Base-by-base conservation (phyloP, 2,113 vertebrate species). In the Hyla sarda region DNA sequence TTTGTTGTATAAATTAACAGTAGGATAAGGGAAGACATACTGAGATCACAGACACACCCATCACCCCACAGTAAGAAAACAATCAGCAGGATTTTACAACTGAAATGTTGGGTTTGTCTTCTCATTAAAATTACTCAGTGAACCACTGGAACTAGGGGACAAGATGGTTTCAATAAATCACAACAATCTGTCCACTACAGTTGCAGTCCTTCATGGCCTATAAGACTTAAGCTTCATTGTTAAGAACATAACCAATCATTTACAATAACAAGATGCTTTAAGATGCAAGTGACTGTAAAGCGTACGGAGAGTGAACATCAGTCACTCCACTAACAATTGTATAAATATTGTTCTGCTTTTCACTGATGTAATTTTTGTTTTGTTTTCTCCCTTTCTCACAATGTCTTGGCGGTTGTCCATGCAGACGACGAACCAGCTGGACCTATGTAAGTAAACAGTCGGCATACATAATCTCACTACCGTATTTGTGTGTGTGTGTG, bases 361-460 rank as follows among this genome's bases (percentile, higher is more conserved):
- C 0, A 25, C 67, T 13, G 74, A 14, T 67, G 13, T 67, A 7
- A 32, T 82, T 89, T 89, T 75, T 79, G 41, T 0, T 89, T 87
- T 90, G 91, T 94, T 87, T 90, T 84, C 91, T 90, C 74, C 87
- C 81, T 88, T 92, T 16, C 37, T 54, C 34, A 52, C 92, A 88
- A 88, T 90, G 3, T 4, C 80, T 9, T 0, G 87, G 87, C 25
- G 58, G 50, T 65, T 52, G 32, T 52, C 62, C n/a, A n/a, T 89
- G 88, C 88, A 99, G 98, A 99, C 47, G 98, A 99, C 90, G 98
- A 99, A 93, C 97, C 97, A 98, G 96, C 94, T 89, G 97, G 95
- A 90, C 95, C 96, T 92, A 96, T 97, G 98, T 99, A 94, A 99
- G 98, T 95, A 91, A 58, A 73, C 19, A 23, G 34, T 50, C 28